Evolutionary conservation across 2,113 vertebrate species (phyloP).

Genomic region (Aspidoscelis tigris): DNA sequence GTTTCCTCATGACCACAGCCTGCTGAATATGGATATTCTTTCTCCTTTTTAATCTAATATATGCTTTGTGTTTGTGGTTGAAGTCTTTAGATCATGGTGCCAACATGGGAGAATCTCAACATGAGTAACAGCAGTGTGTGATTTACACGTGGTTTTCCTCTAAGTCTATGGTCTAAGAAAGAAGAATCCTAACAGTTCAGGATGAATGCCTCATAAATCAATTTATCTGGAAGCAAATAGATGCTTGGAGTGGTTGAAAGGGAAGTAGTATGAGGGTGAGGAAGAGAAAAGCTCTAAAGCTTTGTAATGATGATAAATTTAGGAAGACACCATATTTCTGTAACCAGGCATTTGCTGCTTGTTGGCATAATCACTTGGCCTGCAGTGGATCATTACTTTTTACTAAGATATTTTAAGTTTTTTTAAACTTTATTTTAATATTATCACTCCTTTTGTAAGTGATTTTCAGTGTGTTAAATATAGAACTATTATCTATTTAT

Average conservation of each 20-base stretch:
- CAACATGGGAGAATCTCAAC: neutral
- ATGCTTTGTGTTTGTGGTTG: neutral
- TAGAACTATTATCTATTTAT: too few relatives aligned
- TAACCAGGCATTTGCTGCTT: too few relatives aligned
- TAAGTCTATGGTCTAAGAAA: neutral
- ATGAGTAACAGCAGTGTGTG: neutral
- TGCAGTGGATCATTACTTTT: too few relatives aligned
- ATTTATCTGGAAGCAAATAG: neutral
- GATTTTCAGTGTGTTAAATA: too few relatives aligned
- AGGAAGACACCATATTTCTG: too few relatives aligned
- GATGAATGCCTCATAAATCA: neutral
- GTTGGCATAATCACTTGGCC: too few relatives aligned
- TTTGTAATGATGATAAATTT: too few relatives aligned
- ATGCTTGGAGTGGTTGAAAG: neutral
- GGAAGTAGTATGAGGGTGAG: neutral
- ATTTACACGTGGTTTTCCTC: neutral
- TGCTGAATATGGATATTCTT: neutral
- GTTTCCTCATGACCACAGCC: neutral
- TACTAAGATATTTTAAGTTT: too few relatives aligned
- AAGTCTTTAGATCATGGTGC: neutral
- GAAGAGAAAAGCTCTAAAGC: too few relatives aligned
- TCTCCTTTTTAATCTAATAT: neutral
- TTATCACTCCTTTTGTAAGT: too few relatives aligned
- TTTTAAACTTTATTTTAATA: too few relatives aligned
- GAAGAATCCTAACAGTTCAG: neutral